Evolutionary conservation across 2,888 invertebrate genomes (phyloP).

Genomic region (Brachyptera risi): DNA sequence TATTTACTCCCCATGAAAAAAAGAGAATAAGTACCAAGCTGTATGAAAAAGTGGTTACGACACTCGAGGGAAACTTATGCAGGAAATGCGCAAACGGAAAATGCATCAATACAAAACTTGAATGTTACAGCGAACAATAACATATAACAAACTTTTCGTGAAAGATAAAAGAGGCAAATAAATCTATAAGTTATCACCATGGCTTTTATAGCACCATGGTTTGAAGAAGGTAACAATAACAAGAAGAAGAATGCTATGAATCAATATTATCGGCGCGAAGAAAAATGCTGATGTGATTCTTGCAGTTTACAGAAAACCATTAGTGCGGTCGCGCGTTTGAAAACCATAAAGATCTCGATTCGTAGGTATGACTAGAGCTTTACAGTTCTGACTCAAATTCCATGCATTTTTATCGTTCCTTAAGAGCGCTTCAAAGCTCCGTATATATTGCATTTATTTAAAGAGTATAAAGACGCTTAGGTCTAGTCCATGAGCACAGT

Average conservation of each 20-base stretch:
- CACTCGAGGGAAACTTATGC: constrained; percentile 12
- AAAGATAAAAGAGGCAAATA: constrained; percentile 16
- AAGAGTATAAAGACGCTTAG: no score
- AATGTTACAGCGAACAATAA: constrained; percentile 12
- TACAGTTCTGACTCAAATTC: background rate
- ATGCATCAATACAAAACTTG: constrained; percentile 9
- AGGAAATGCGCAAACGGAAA: constrained; percentile 5
- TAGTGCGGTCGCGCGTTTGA: background rate
- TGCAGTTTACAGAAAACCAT: constrained; percentile 8
- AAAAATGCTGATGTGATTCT: constrained; percentile 11
- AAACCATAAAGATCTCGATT: background rate
- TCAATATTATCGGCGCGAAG: constrained; percentile 2
- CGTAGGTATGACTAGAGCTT: background rate
- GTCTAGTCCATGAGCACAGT: no score
- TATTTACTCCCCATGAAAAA: no score
- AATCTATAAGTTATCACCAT: background rate
- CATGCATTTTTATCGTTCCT: background rate
- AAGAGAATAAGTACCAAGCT: no score
- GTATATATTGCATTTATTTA: no score
- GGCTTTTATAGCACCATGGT: background rate
- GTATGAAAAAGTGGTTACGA: no score
- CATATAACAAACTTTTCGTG: constrained; percentile 10
- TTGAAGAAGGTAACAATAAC: constrained; percentile 3
- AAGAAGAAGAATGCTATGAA: background rate
- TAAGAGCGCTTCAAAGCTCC: background rate